These are phyloP conservation scores for Ascidia mentula DNA, from an alignment of 23 tunicate species.

Conservation along the genomic window DNA sequence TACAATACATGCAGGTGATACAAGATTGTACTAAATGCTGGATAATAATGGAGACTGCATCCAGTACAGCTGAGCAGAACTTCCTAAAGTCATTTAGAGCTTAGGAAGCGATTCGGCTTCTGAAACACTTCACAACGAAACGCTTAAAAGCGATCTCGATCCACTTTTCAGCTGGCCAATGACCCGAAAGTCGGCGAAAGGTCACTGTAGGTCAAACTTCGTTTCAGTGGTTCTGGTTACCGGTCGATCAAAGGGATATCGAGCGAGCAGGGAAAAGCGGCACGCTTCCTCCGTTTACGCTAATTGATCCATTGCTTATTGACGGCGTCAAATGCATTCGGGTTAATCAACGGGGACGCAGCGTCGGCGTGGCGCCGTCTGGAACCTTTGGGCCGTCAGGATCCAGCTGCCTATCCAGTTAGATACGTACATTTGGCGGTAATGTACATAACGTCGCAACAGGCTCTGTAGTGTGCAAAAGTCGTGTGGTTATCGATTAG, in stretches of 20 bases:
- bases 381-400: not conserved
- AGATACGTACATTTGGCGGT: not conserved
- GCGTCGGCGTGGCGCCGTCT: not conserved
- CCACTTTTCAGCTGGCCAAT: not conserved
- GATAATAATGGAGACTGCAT: too few relatives aligned
- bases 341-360: not conserved
- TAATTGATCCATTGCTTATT: not conserved
- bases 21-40: too few relatives aligned
- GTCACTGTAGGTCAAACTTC: conserved; percentile 2
- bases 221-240: not conserved
- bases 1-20: too few relatives aligned
- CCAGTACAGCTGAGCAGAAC: too few relatives aligned
- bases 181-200: not conserved
- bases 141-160: not conserved
- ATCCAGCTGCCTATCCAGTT: not conserved
- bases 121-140: not conserved
- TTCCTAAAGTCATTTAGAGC: too few relatives aligned
- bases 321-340: conserved; percentile 12
- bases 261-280: not conserved
- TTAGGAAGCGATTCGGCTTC: too few relatives aligned
- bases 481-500: too few relatives aligned
- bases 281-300: conserved; percentile 3
- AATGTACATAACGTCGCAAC: not conserved
- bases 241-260: not conserved
- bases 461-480: not conserved